These are phyloP conservation scores for Colaptes auratus DNA, from an alignment of 2,113 vertebrate genomes.

Conservation along the genomic window DNA sequence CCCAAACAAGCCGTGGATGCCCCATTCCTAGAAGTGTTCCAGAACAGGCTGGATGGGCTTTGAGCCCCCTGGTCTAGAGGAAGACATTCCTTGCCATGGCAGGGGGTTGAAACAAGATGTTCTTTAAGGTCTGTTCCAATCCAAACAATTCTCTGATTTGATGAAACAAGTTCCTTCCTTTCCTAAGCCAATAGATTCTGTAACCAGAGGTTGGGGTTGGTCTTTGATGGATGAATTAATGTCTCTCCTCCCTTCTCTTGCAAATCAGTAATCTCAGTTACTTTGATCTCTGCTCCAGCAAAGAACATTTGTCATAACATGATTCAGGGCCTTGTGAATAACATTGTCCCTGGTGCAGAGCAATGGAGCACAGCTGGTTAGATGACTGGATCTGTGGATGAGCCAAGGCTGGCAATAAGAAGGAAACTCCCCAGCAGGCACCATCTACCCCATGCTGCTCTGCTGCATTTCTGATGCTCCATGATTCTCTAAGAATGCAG, in stretches of 20 bases:
- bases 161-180: not conserved
- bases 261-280: not conserved
- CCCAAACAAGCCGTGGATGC: not conserved
- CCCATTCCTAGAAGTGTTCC: no score
- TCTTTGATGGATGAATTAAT: not conserved
- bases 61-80: not conserved
- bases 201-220: not conserved
- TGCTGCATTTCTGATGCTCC: not conserved
- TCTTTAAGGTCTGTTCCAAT: not conserved
- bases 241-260: not conserved
- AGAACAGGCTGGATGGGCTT: not conserved
- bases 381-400: not conserved
- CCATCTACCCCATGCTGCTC: not conserved
- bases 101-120: not conserved
- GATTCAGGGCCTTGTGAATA: not conserved
- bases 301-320: not conserved
- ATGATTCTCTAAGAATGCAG: not conserved
- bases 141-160: not conserved
- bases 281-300: not conserved
- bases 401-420: not conserved
- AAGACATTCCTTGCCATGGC: not conserved
- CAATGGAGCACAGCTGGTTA: not conserved
- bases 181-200: not conserved
- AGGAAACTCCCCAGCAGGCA: not conserved
- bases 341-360: not conserved